Conservation (phyloP, 1,140 invertebrate species). For the Radopholus similis region DNA sequence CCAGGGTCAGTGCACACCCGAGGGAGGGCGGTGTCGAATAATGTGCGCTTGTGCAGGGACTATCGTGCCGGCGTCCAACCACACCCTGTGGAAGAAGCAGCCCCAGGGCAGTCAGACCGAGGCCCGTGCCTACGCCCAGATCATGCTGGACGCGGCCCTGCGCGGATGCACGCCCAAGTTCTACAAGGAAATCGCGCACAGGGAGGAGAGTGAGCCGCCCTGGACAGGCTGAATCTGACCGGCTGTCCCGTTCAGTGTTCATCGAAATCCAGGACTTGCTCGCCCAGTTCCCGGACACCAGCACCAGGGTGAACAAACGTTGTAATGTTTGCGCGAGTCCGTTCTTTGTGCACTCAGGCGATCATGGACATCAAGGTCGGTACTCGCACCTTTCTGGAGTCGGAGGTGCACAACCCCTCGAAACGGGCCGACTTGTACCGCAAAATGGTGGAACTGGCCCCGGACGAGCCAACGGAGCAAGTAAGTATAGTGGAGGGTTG, state of each 20-base stretch:
- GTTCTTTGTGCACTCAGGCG: constrained; percentile 60
- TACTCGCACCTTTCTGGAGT: constrained; percentile 78
- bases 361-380: constrained; percentile 92
- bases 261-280: constrained; percentile 84
- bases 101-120: constrained; percentile 65
- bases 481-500: constrained; percentile 79
- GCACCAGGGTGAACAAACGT: too few relatives aligned
- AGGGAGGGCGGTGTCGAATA: background rate
- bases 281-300: constrained; percentile 75
- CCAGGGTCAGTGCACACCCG: constrained; percentile 57
- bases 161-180: constrained; percentile 78
- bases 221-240: background rate
- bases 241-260: constrained; percentile 65
- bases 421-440: constrained; percentile 85
- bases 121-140: constrained; percentile 73
- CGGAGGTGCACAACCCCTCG: constrained; percentile 79
- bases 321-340: background rate
- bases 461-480: constrained; percentile 80
- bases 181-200: constrained; percentile 78
- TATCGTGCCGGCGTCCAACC: constrained; percentile 79
- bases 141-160: constrained; percentile 71
- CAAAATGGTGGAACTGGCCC: constrained; percentile 93
- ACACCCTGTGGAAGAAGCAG: constrained; percentile 86
- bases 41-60: constrained; percentile 21
- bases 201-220: constrained; percentile 69